A percentile compares a stretch with the other conserved stretches of the same genome.
Evolutionary conservation across 2,888 invertebrate genomes (phyloP).

Genomic region (Tethea ocularis): DNA sequence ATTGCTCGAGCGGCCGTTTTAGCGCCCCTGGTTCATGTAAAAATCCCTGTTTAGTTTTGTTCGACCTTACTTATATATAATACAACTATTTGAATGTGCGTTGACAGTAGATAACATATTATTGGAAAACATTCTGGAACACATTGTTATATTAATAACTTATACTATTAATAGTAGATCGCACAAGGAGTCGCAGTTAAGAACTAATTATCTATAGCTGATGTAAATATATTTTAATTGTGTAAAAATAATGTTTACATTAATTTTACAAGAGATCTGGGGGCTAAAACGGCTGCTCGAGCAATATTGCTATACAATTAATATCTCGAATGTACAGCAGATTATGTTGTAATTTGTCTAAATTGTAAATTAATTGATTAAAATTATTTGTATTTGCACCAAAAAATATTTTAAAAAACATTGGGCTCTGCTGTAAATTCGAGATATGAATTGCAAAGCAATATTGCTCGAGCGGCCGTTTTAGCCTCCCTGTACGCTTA

Average conservation of each 20-base stretch:
- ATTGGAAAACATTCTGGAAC: constrained; percentile 77
- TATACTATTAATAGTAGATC: constrained; percentile 18
- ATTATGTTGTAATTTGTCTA: no score
- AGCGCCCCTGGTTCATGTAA: constrained; percentile 55
- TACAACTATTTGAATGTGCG: constrained; percentile 54
- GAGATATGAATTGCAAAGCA: no score
- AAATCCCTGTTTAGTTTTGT: constrained; percentile 75
- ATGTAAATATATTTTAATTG: background rate
- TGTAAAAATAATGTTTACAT: constrained; percentile 2
- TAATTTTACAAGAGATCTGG: background rate
- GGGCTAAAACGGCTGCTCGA: no score
- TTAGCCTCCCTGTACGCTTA: no score
- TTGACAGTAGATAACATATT: constrained; percentile 51
- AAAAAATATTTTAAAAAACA: no score
- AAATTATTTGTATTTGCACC: no score
- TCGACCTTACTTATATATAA: constrained; percentile 52
- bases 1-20: no score
- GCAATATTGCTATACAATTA: no score
- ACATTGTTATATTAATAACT: constrained; percentile 51
- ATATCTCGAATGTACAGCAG: no score
- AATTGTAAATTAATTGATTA: no score
- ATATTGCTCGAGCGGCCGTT: no score
- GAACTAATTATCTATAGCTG: background rate
- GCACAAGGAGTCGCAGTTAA: background rate
- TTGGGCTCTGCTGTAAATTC: no score